Evolutionary conservation across 2,888 invertebrate species (phyloP).

Genomic region (Phortica okadai): DNA sequence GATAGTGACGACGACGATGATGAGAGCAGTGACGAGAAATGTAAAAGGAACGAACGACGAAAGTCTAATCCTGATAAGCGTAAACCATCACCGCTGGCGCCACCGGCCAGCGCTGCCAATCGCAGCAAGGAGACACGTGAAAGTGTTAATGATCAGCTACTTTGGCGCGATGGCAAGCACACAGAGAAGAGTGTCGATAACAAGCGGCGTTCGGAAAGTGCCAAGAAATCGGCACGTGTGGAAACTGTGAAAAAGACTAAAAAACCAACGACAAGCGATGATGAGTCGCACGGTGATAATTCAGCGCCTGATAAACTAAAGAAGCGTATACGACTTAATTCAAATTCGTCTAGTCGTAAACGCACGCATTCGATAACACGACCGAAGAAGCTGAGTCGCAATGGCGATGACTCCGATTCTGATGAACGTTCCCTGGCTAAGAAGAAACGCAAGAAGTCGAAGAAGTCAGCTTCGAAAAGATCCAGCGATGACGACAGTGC

Average conservation of each 20-base stretch:
- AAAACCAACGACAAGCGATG: conserved; percentile 38
- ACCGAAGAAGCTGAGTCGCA: conserved; percentile 48
- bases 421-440: conserved; percentile 76
- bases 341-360: conserved; percentile 39
- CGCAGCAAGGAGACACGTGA: conserved; percentile 41
- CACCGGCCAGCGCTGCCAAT: conserved; percentile 30
- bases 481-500: conserved; percentile 79
- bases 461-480: conserved; percentile 70
- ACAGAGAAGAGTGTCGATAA: neutral
- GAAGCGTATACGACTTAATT: neutral
- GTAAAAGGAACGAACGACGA: conserved; percentile 47
- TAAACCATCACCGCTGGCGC: conserved; percentile 26
- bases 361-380: conserved; percentile 52
- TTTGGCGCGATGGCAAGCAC: neutral
- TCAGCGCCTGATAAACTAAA: neutral
- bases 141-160: conserved; percentile 43
- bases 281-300: neutral
- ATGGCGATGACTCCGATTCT: conserved; percentile 77
- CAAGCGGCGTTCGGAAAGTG: conserved; percentile 3
- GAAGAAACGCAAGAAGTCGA: conserved; percentile 78
- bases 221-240: conserved; percentile 41
- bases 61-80: conserved; percentile 35
- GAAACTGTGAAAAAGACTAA: conserved; percentile 41
- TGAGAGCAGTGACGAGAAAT: conserved; percentile 73
- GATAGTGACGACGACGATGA: conserved; percentile 56